Evolutionary conservation across 2,888 invertebrate genomes (phyloP), one percentile per base, ranked within the genome.

Genomic region (Flexamia atlantica): DNA sequence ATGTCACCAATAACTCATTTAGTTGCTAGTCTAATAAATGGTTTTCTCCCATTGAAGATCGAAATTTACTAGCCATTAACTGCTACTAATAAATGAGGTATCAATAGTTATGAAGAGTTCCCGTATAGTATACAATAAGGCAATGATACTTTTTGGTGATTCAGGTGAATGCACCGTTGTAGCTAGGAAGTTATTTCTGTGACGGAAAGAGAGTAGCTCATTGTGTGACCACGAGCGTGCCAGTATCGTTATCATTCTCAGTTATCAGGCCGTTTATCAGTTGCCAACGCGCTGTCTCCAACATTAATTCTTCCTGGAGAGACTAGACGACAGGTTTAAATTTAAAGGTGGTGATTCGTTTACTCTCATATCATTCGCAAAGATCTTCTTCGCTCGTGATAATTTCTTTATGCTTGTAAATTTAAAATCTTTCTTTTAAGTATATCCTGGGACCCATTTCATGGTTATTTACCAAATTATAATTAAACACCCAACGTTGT

Each of bases 271-370:
- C 64, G 64, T 64, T 64, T 17, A 28, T 64, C 64, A 64, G 64
- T 5, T 1, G 53, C 20, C 53, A 23, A 23, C 53, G 4, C 53
- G 53, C 53, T 17, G 53, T 64, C 23, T 5, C 64, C 30, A 23
- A 20, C 53, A 53, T 53, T 53, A 53, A 53, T 53, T 23, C 20
- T 23, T 14, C 17, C 46, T 17, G 46, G 46, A 7, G 23, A 10
- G 53, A n/a, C 25, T 28, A 28, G 64, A 28, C 64, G 64, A 64
- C 64, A 28, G 64, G 64, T 64, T 64, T 64, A 64, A 64, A 64
- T 64, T 64, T 30, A 17, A 30, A 64, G 12, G 20, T 57, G 20
- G 57, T 28, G 64, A 64, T 64, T 64, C 30, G 28, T 64, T 64
- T 64, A 17, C 64, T 14, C 30, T 17, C 3, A 14, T 64, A 25